Base-by-base conservation (phyloP, 2,113 vertebrate genomes). In the Fulica atra region DNA sequence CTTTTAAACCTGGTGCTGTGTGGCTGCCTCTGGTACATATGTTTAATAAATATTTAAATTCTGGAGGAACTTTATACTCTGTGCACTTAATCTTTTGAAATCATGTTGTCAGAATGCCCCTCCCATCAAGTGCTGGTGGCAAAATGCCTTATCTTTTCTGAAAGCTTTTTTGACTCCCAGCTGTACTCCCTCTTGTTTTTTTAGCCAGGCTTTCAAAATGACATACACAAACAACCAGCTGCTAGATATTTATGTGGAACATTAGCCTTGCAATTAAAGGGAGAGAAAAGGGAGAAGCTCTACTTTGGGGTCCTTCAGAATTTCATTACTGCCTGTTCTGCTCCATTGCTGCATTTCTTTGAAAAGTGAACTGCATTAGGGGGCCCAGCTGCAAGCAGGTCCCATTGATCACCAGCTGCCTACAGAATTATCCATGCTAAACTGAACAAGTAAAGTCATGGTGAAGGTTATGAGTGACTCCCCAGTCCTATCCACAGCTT, bases 81-180 rank as follows among this genome's bases (percentile, higher is more conserved):
- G 33, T 42, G 84, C 90, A 53, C 63, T 94, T 91, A 48, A 80
- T 89, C 86, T 93, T 95, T 91, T 29, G 71, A 93, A 90, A 93
- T 83, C 24, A 13, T 50, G n/a, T n/a, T 86, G 56, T 81, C 74
- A 42, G 60, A 80, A 76, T 42, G 65, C 72, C 28, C 69, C 81
- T 63, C 74, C 79, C 76, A 40, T 23, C 51, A 51, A 81, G 33
- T 38, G 50, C 92, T 94, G 71, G 72, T 95, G 84, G 92, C 81
- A 92, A 96, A 95, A 63, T 51, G 88, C 87, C 74, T 91, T 88
- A 42, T 93, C 90, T 96, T 65, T 54, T 87, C 69, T 91, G 90
- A 84, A 94, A 92, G 89, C 88, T 96, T 96, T 95, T 92, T 87
- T 95, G 94, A 96, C 88, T 97, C 68, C 71, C 94, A 94, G 88